Percentiles rank a stretch among this genome's conserved stretches.
These are phyloP conservation scores for Martes flavigula DNA, from an alignment of 2,797 vertebrate species.

Conservation along the genomic window DNA sequence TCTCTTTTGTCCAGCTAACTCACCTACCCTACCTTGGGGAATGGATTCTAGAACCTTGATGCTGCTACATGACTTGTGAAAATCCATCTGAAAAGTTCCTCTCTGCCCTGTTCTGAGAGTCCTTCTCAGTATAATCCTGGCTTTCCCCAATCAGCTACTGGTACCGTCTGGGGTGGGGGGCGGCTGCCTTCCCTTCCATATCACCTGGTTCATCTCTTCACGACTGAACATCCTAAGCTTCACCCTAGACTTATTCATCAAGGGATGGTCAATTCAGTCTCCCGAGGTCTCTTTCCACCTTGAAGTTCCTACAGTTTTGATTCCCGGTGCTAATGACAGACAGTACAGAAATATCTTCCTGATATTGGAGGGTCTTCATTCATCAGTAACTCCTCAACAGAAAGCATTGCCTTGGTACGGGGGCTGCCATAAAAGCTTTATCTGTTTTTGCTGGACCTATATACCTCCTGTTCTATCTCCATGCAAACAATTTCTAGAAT, in stretches of 20 bases:
- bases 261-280: neutral
- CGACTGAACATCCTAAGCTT: neutral
- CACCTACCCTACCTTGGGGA: neutral
- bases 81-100: neutral
- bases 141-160: neutral
- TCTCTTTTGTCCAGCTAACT: neutral
- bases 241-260: neutral
- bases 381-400: neutral
- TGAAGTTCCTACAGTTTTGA: neutral
- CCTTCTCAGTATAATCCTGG: neutral
- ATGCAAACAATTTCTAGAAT: neutral
- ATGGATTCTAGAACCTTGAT: neutral
- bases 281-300: neutral
- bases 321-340: neutral
- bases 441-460: neutral
- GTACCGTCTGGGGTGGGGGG: accelerated
- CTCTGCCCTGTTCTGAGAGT: neutral
- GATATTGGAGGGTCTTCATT: neutral
- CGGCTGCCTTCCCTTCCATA: neutral
- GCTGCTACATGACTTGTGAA: neutral
- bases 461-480: neutral
- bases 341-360: neutral
- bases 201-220: neutral
- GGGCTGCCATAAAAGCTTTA: neutral
- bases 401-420: neutral